Conservation (phyloP, 2,888 invertebrate genomes). For the Dolomedes plantarius region DNA sequence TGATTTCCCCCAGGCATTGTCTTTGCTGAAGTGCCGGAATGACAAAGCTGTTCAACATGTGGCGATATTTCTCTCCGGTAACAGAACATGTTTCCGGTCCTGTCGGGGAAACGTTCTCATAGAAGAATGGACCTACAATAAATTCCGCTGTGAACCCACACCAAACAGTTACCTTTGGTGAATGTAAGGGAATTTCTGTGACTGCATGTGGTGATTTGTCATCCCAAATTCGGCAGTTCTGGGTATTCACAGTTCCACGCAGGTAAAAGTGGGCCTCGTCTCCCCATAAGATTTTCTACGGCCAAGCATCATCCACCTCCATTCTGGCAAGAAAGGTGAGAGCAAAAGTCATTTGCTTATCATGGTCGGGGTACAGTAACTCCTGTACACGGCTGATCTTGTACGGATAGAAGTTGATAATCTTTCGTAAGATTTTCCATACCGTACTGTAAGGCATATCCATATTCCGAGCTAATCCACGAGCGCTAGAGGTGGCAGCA, state of each 20-base stretch:
- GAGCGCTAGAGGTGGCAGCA: no score
- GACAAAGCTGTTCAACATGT: not conserved
- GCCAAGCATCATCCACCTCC: constrained; percentile 1
- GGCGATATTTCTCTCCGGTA: constrained; percentile 19
- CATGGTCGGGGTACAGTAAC: not conserved
- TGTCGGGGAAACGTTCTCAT: constrained; percentile 17
- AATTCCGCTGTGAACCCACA: constrained; percentile 10
- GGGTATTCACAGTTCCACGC: constrained; percentile 9
- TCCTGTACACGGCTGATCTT: constrained; percentile 8
- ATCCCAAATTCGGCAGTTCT: constrained; percentile 8
- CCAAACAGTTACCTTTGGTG: not conserved
- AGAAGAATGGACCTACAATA: constrained; percentile 20
- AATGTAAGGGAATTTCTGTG: constrained; percentile 2
- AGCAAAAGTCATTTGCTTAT: not conserved
- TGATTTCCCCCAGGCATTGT: not conserved
- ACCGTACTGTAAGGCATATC: no score
- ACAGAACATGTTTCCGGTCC: constrained; percentile 20
- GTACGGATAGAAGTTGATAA: constrained; percentile 3
- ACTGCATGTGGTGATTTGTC: not conserved
- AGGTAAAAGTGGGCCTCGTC: constrained; percentile 10
- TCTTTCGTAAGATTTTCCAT: no score
- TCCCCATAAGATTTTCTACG: constrained; percentile 4
- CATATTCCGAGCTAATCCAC: no score
- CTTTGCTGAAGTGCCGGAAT: not conserved
- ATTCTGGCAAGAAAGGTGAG: constrained; percentile 15